Conservation (phyloP, 2,888 invertebrate genomes). For the Teleiodes luculella region DNA sequence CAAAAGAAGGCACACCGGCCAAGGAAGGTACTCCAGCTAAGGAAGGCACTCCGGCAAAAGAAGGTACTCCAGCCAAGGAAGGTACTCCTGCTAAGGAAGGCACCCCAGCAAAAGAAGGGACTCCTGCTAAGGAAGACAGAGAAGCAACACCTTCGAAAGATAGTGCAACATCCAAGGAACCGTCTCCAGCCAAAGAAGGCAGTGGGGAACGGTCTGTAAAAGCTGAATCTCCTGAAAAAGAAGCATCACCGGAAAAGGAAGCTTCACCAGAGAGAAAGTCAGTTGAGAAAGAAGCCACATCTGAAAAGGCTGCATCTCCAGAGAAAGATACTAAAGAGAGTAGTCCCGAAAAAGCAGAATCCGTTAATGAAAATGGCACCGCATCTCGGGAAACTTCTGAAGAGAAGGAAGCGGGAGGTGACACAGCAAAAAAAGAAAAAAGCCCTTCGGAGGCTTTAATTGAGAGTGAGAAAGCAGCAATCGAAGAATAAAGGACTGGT, state of each 20-base stretch:
- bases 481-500: conserved; percentile 52
- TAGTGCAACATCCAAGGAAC: conserved; percentile 37
- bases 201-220: conserved; percentile 20
- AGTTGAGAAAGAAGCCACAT: conserved; percentile 39
- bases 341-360: conserved; percentile 50
- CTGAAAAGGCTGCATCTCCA: conserved; percentile 40
- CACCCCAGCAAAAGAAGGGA: conserved; percentile 27
- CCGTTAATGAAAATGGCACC: conserved; percentile 62
- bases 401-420: conserved; percentile 47
- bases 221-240: conserved; percentile 27
- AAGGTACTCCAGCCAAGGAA: conserved; percentile 34
- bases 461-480: conserved; percentile 60
- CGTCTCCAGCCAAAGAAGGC: conserved; percentile 32
- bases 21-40: conserved; percentile 28
- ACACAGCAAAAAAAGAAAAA: conserved; percentile 50
- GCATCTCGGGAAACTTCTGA: conserved; percentile 64
- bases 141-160: conserved; percentile 31
- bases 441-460: conserved; percentile 65
- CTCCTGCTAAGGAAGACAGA: conserved; percentile 31
- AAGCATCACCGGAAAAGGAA: conserved; percentile 39
- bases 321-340: conserved; percentile 52
- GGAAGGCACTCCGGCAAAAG: conserved; percentile 17
- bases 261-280: conserved; percentile 43
- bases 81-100: conserved; percentile 32
- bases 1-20: conserved; percentile 24